Conservation (phyloP, 53 echinoderm and acorn worm genomes). For the Mesocentrotus franciscanus region DNA sequence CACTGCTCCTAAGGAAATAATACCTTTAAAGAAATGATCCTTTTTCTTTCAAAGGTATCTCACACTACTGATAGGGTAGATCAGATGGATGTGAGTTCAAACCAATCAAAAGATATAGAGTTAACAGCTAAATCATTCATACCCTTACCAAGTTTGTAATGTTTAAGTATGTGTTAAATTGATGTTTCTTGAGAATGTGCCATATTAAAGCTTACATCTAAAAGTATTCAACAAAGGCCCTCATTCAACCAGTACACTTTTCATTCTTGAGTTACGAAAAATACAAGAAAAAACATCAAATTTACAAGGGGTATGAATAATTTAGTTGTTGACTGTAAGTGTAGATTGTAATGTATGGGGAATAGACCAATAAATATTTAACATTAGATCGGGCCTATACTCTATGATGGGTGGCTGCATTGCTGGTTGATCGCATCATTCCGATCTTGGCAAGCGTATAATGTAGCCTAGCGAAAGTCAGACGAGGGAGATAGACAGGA, state of each 20-base stretch:
- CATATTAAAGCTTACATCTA: too few relatives aligned
- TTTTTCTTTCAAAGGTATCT: background rate
- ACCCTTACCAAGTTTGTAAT: too few relatives aligned
- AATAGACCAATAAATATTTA: background rate
- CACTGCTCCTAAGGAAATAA: background rate
- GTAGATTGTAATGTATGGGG: too few relatives aligned
- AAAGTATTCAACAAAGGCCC: too few relatives aligned
- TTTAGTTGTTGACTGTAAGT: too few relatives aligned
- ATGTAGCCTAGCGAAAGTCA: background rate
- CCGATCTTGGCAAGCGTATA: background rate
- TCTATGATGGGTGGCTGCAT: conserved; percentile 8
- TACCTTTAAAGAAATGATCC: background rate
- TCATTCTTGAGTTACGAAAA: too few relatives aligned
- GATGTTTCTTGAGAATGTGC: too few relatives aligned
- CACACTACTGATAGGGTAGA: background rate
- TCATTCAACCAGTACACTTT: too few relatives aligned
- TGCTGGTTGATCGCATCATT: conserved; percentile 8
- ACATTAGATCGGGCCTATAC: background rate
- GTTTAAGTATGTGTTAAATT: too few relatives aligned
- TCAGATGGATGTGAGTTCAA: background rate
- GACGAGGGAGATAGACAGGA: conserved; percentile 17
- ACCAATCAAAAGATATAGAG: background rate
- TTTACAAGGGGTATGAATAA: too few relatives aligned
- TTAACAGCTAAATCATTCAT: too few relatives aligned
- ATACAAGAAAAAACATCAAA: too few relatives aligned